phyloP scores from a whole-genome alignment of 2,888 invertebrate species.

The Parochlus steinenii region DNA sequence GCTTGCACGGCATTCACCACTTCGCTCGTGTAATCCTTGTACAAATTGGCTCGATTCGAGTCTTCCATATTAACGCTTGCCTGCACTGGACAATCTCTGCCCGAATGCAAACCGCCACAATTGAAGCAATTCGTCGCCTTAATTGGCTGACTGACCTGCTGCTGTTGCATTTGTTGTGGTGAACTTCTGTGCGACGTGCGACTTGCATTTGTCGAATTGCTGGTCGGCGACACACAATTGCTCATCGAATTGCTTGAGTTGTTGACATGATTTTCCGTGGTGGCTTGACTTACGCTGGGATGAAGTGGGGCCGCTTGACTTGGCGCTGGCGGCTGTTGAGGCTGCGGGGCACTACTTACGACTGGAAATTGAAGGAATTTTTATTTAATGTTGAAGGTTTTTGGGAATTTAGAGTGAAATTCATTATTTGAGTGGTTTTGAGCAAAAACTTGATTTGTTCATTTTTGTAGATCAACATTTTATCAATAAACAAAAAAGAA shows the following conservation, averaged over 20 bases:
- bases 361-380: constrained; percentile 1
- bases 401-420: no score
- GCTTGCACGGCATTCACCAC: constrained; percentile 3
- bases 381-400: background rate
- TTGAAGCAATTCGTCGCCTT: no score
- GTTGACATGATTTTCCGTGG: constrained; percentile 4
- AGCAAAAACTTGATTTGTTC: no score
- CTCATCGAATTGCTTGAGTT: constrained; percentile 14
- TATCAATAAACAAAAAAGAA: no score
- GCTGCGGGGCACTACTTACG: constrained; percentile 13
- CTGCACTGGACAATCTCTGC: no score
- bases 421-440: no score
- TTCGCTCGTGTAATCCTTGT: background rate
- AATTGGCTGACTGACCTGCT: constrained; percentile 12
- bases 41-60: no score
- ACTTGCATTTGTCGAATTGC: constrained; percentile 12
- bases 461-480: no score
- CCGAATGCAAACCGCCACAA: no score
- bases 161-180: constrained; percentile 21
- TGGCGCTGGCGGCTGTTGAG: constrained; percentile 15
- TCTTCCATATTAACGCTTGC: no score
- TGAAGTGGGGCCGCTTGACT: constrained; percentile 19
- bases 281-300: constrained; percentile 1
- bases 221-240: constrained; percentile 20
- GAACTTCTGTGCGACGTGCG: constrained; percentile 22